Conservation (phyloP, 2,113 vertebrate species). For the Lophura nycthemera region DNA sequence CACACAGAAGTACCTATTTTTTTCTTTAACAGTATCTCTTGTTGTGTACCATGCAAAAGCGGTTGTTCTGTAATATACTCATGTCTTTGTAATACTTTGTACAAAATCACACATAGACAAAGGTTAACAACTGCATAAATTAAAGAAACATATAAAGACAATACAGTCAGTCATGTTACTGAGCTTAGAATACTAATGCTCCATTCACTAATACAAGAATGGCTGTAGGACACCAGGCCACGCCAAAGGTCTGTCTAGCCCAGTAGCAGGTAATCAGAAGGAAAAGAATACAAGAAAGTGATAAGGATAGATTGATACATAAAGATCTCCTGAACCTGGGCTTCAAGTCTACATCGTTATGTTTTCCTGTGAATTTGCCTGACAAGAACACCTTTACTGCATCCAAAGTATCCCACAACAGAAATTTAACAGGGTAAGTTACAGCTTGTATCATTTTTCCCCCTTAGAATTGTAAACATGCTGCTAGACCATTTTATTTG, state of each 20-base stretch:
- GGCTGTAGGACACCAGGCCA: background rate
- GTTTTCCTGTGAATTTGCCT: background rate
- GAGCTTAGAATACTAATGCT: background rate
- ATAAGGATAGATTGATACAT: background rate
- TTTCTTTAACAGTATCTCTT: background rate
- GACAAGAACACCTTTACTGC: background rate
- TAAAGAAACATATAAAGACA: background rate
- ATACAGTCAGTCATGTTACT: background rate
- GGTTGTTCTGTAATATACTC: background rate
- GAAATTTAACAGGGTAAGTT: background rate
- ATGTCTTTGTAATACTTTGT: background rate
- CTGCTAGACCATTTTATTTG: background rate
- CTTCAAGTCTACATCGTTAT: background rate
- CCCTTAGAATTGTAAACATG: background rate
- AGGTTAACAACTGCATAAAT: background rate
- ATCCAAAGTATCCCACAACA: background rate
- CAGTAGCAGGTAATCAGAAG: background rate
- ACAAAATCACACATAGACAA: background rate
- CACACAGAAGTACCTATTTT: background rate
- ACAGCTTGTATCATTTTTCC: background rate
- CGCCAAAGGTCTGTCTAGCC: background rate
- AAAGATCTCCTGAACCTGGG: background rate
- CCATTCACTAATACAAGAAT: background rate
- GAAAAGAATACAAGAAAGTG: background rate
- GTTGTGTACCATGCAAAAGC: no score